Conservation (phyloP, 2,797 vertebrate genomes). For the Argyrosomus regius region DNA sequence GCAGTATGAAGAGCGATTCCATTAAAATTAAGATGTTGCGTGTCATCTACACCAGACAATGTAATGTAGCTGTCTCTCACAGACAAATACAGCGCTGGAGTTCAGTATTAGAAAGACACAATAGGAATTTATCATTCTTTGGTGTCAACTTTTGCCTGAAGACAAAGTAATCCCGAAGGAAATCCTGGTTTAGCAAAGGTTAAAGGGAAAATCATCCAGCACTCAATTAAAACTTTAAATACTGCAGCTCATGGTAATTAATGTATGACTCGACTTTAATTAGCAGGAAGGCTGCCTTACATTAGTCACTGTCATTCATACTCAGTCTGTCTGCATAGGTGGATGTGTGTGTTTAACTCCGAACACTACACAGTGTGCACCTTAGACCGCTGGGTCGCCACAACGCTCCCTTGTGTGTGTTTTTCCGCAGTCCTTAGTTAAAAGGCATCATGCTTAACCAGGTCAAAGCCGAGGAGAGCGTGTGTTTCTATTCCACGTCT, state of each 20-base stretch:
- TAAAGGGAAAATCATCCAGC: slow-evolving; percentile 52
- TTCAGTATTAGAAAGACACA: slow-evolving; percentile 22
- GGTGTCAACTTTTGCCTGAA: background rate
- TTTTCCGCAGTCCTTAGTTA: slow-evolving; percentile 41
- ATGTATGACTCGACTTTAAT: slow-evolving; percentile 79
- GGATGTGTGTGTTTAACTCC: background rate
- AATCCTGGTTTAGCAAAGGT: slow-evolving; percentile 51
- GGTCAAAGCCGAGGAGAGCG: slow-evolving; percentile 36
- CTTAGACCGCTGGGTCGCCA: background rate
- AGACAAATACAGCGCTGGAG: background rate
- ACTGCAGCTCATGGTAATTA: slow-evolving; percentile 73
- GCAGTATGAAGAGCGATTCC: slow-evolving; percentile 1
- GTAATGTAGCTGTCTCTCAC: background rate
- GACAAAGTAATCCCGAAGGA: slow-evolving; percentile 16
- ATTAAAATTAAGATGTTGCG: slow-evolving; percentile 29
- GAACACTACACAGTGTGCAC: background rate
- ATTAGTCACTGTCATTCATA: slow-evolving; percentile 75
- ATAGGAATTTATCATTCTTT: slow-evolving; percentile 6
- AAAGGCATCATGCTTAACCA: slow-evolving; percentile 38
- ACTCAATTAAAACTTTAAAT: slow-evolving; percentile 67
- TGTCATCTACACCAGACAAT: background rate
- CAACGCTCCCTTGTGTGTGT: slow-evolving; percentile 1
- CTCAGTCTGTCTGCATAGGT: slow-evolving; percentile 15
- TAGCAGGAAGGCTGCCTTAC: slow-evolving; percentile 61
- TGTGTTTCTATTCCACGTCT: slow-evolving; percentile 22